Evolutionary conservation across 2,113 vertebrate species (phyloP).

Genomic region (Chloebia gouldiae): DNA sequence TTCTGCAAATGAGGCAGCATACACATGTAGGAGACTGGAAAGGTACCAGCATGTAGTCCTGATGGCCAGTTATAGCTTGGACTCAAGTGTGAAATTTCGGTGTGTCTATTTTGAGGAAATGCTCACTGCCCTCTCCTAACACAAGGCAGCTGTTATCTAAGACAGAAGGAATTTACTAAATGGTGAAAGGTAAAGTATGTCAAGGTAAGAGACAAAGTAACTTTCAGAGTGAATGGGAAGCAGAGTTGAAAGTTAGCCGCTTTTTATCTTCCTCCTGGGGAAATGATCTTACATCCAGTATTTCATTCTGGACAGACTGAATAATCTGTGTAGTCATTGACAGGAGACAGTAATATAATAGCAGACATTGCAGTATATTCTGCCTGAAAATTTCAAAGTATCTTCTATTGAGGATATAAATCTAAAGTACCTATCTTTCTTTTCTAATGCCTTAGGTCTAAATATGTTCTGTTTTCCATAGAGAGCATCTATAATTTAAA

Average conservation of each 20-base stretch:
- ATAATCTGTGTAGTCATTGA: background rate
- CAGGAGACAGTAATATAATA: constrained; percentile 1
- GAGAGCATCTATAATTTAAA: constrained; percentile 46
- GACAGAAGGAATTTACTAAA: background rate
- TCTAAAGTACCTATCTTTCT: constrained; percentile 32
- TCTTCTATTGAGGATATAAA: constrained; percentile 40
- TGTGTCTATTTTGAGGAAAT: background rate
- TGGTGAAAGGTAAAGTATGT: background rate
- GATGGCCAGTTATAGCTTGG: background rate
- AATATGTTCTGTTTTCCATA: background rate
- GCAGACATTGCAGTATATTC: background rate
- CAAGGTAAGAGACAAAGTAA: background rate
- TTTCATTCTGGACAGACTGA: background rate
- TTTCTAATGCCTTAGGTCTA: constrained; percentile 14
- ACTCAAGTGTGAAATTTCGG: background rate
- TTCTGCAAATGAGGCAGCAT: background rate
- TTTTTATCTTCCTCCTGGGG: background rate
- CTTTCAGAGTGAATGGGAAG: background rate
- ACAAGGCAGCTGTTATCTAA: background rate
- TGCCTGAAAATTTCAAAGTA: constrained; percentile 21
- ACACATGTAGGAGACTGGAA: no score
- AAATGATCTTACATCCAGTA: background rate
- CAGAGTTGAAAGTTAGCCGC: background rate
- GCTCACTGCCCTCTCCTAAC: background rate
- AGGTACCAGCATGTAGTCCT: background rate